Conservation (phyloP, 2,888 invertebrate genomes). For the Boloria selene region DNA sequence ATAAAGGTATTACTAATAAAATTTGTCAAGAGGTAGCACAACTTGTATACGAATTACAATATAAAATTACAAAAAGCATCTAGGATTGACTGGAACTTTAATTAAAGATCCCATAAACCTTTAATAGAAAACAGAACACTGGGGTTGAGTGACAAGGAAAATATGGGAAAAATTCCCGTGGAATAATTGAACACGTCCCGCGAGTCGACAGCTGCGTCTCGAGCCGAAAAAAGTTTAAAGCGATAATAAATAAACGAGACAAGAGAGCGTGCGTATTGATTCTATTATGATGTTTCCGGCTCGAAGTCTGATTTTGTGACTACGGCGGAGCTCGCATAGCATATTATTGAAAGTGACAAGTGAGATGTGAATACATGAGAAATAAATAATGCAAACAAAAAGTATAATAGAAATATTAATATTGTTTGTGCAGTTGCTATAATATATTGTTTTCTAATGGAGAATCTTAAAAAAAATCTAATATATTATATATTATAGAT, state of each 20-base stretch:
- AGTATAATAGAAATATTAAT: too few relatives aligned
- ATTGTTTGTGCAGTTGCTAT: too few relatives aligned
- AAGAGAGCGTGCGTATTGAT: conserved; percentile 31
- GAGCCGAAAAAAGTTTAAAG: conserved; percentile 22
- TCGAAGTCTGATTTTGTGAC: conserved; percentile 11
- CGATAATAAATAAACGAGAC: conserved; percentile 33
- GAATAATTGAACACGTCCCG: conserved; percentile 19
- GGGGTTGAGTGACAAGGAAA: background rate
- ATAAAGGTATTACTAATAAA: too few relatives aligned
- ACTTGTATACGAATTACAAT: too few relatives aligned
- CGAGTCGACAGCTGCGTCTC: conserved; percentile 29
- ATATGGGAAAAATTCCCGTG: conserved; percentile 5
- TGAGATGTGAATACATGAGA: background rate
- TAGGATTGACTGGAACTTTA: background rate
- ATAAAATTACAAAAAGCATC: too few relatives aligned
- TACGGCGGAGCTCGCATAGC: background rate
- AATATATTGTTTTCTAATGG: too few relatives aligned
- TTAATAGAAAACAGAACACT: background rate
- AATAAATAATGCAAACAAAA: background rate
- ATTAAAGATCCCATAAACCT: conserved; percentile 1
- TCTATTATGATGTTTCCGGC: conserved; percentile 29
- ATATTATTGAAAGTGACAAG: conserved; percentile 4
- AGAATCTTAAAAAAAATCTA: too few relatives aligned
- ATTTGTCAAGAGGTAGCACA: too few relatives aligned
- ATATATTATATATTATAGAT: too few relatives aligned